Conservation (phyloP, 2,888 invertebrate genomes). For the Melangyna quadrimaculata region DNA sequence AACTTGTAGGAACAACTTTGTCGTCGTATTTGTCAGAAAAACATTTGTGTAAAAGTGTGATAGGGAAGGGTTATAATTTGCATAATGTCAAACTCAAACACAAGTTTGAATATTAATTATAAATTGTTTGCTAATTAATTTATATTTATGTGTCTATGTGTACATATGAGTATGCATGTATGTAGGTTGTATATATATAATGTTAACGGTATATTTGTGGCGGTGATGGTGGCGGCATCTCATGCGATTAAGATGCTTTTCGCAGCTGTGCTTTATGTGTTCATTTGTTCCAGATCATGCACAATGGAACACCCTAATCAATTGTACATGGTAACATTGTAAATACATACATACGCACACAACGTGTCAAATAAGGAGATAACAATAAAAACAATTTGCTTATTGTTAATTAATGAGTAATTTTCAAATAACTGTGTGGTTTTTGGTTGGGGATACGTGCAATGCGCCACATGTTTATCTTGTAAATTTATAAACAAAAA, state of each 20-base stretch:
- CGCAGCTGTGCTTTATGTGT: not conserved
- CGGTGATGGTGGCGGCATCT: not conserved
- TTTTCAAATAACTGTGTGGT: conserved; percentile 8
- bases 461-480: not conserved
- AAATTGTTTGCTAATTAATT: conserved; percentile 70
- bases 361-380: not conserved
- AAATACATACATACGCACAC: not conserved
- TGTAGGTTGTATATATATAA: not conserved
- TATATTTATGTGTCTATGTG: not conserved
- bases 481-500: too few relatives aligned
- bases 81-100: conserved; percentile 68
- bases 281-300: conserved; percentile 45
- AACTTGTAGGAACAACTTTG: conserved; percentile 22
- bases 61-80: conserved; percentile 41
- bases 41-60: not conserved
- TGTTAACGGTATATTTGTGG: not conserved
- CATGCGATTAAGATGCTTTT: conserved; percentile 47
- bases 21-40: conserved; percentile 16
- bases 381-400: conserved; percentile 11
- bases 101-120: conserved; percentile 68
- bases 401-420: conserved; percentile 5
- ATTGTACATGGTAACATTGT: not conserved
- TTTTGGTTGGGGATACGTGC: not conserved
- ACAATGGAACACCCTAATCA: conserved; percentile 43
- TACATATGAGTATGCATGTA: not conserved